These are phyloP conservation scores for Phengaris arion DNA, from an alignment of 2,888 invertebrate genomes.

Conservation along the genomic window DNA sequence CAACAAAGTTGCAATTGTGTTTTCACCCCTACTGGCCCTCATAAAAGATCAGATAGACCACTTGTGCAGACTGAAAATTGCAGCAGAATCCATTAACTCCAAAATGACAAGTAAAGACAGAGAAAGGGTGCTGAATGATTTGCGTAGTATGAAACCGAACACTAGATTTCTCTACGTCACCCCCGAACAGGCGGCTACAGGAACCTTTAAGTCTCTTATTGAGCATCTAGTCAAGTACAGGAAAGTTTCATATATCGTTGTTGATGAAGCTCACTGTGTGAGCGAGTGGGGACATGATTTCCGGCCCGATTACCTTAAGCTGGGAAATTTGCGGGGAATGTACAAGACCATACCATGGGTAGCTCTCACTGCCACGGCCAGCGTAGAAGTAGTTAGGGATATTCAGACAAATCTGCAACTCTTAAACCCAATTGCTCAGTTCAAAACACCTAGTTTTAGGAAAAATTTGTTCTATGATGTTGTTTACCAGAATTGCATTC, in stretches of 20 bases:
- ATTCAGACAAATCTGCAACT: slow-evolving; percentile 87
- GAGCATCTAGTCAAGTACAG: slow-evolving; percentile 85
- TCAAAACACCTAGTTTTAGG: slow-evolving; percentile 93
- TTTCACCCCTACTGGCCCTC: slow-evolving; percentile 96
- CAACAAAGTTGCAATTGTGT: slow-evolving; percentile 92
- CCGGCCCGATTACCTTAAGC: slow-evolving; percentile 94
- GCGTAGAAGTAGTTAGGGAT: slow-evolving; percentile 88
- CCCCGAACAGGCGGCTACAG: slow-evolving; percentile 95
- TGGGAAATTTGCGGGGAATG: slow-evolving; percentile 81
- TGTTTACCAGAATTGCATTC: slow-evolving; percentile 89
- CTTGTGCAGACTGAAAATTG: slow-evolving; percentile 86
- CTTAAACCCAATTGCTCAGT: slow-evolving; percentile 83
- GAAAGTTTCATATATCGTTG: slow-evolving; percentile 92
- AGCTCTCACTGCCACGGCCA: slow-evolving; percentile 97
- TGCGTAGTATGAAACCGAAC: slow-evolving; percentile 85
- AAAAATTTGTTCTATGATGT: slow-evolving; percentile 97
- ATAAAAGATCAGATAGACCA: slow-evolving; percentile 98
- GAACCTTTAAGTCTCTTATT: slow-evolving; percentile 84
- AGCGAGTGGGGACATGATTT: slow-evolving; percentile 99
- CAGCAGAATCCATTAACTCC: slow-evolving; percentile 95
- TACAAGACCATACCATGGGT: slow-evolving; percentile 89
- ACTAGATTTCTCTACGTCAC: slow-evolving; percentile 96
- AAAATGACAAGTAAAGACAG: slow-evolving; percentile 90
- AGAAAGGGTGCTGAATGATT: slow-evolving; percentile 86
- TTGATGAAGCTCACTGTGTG: slow-evolving; percentile 99